Base-by-base conservation (phyloP, 2,113 vertebrate species). In the Haemorhous mexicanus region DNA sequence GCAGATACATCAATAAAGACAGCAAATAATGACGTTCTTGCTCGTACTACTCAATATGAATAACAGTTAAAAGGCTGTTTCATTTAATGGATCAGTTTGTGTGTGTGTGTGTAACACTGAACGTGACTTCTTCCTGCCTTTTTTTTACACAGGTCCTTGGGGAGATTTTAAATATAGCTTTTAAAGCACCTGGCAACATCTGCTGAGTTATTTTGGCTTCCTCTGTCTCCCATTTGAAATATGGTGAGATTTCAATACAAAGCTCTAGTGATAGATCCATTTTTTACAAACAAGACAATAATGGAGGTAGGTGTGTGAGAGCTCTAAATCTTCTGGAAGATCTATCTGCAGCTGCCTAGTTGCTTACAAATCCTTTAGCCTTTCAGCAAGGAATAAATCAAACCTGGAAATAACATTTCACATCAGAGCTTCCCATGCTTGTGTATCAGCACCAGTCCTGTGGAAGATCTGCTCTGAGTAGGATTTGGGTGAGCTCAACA, bases 391-490 rank as follows among this genome's bases (percentile, higher is more conserved):
- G 50, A 84, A 66, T 89, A 91, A 89, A 87, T 95, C 72, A 63
- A 46, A 83, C 19, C 14, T 33, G 66, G 58, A 90, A 90, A 47
- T 50, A 79, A 49, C 46, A 55, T 55, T 64, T 68, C 49, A 24
- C 35, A 13, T 50, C n/a, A 47, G 23, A 68, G 47, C 24, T 69
- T 90, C 13, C 20, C 3, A 0, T 43, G 39, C 46, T 83, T 0
- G 0, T 41, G 1, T 32, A 17, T 62, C 53, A 52, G 35, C 32
- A 9, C 9, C 0, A 0, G 30, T 63, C 12, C 63, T 1, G 1
- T 37, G 55, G 81, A 62, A 37, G 43, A 20, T 24, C 28, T 32
- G 56, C 61, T 82, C 50, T n/a, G 66, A 35, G 52, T 39, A 43
- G 62, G 26, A 32, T 53, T 35, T 79, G 63, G 17, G 23, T 2